phyloP scores from a whole-genome alignment of 2,797 vertebrate genomes.

The Thripadectes ignobilis region DNA sequence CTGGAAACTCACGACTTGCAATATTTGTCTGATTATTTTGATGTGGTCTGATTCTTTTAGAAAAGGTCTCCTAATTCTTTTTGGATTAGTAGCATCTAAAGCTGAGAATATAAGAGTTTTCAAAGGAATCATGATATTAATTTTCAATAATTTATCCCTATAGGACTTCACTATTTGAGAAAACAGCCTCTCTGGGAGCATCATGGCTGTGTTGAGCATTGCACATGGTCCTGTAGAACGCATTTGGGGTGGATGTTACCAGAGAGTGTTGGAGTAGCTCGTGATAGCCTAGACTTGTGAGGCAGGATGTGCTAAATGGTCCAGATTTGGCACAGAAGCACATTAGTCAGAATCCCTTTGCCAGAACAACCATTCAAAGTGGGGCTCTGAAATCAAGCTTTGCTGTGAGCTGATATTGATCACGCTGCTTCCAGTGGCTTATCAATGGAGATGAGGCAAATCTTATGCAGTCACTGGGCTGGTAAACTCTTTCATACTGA shows the following conservation, averaged over 20 bases:
- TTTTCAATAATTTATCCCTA: constrained; percentile 39
- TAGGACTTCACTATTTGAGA: not conserved
- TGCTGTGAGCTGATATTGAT: not conserved
- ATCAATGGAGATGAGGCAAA: not conserved
- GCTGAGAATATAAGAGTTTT: not conserved
- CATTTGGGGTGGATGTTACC: not conserved
- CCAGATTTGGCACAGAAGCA: not conserved
- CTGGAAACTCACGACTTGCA: not conserved
- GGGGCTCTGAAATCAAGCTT: not conserved
- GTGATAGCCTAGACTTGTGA: not conserved
- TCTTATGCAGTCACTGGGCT: not conserved
- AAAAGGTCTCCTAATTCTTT: not conserved
- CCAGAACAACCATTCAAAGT: not conserved
- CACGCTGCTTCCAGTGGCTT: not conserved
- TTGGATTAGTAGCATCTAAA: not conserved
- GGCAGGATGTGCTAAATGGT: not conserved
- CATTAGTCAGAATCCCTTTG: not conserved
- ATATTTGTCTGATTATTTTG: not conserved
- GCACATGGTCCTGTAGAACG: not conserved
- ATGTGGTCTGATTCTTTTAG: not conserved
- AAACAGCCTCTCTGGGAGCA: not conserved
- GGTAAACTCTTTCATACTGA: not conserved
- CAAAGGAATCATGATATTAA: not conserved
- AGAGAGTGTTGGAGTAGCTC: not conserved
- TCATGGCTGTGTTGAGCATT: not conserved